These are phyloP conservation scores for Leuctra nigra DNA, from an alignment of 2,888 invertebrate genomes.

Conservation along the genomic window DNA sequence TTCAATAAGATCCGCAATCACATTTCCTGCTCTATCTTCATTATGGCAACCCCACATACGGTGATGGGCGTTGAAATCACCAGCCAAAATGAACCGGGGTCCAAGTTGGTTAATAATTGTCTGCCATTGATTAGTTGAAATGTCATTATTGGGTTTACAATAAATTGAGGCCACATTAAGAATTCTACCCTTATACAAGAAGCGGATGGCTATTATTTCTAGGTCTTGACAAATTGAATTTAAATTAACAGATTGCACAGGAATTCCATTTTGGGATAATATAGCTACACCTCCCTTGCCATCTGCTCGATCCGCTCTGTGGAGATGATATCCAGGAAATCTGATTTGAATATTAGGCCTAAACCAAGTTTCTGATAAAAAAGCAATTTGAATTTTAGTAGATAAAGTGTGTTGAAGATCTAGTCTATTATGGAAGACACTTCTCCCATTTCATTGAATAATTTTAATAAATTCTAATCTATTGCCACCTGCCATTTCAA, in stretches of 20 bases:
- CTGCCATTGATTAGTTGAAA: too few relatives aligned
- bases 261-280: not conserved
- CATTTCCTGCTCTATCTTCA: too few relatives aligned
- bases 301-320: not conserved
- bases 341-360: not conserved
- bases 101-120: too few relatives aligned
- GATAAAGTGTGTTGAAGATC: not conserved
- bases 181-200: too few relatives aligned
- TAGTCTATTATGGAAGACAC: not conserved
- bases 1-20: too few relatives aligned
- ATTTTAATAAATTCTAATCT: not conserved
- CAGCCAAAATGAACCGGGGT: too few relatives aligned
- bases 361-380: not conserved
- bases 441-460: not conserved
- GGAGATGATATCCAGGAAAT: not conserved
- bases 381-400: not conserved
- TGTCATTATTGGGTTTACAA: too few relatives aligned
- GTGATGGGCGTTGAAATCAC: too few relatives aligned
- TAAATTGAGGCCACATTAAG: too few relatives aligned
- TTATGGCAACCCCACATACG: too few relatives aligned
- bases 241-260: not conserved
- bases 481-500: not conserved
- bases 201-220: not conserved
- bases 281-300: not conserved
- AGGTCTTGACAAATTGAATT: not conserved